Percentiles rank a stretch among this genome's conserved stretches.
These are phyloP conservation scores for Ianthella basta DNA, from an alignment of 37 sponge, comb jelly and placozoan genomes.

Conservation along the genomic window DNA sequence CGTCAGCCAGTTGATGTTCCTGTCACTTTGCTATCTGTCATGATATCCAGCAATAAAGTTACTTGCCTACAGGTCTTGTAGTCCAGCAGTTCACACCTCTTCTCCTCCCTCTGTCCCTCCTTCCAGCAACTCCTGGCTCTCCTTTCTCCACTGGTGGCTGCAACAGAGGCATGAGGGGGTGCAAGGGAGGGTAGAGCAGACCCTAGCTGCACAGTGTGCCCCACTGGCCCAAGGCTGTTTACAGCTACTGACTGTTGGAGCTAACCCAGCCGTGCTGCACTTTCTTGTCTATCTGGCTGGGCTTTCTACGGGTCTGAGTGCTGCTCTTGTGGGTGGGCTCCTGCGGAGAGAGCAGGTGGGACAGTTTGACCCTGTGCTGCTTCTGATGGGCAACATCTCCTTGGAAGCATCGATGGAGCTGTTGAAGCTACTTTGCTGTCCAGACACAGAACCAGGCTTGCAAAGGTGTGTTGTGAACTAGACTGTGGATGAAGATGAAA, in stretches of 20 bases:
- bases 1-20: too few species aligned
- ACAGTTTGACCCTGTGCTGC: neutral
- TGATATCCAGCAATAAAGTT: too few species aligned
- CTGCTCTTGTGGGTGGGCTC: neutral
- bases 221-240: slow-evolving; percentile 21
- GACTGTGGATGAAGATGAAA: too few species aligned
- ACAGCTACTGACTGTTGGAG: neutral
- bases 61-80: too few species aligned
- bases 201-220: neutral
- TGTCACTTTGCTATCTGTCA: too few species aligned
- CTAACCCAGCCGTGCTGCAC: neutral
- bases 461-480: neutral
- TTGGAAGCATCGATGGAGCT: neutral
- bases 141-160: slow-evolving; percentile 14
- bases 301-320: neutral
- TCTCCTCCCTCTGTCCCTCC: neutral
- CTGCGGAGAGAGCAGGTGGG: neutral
- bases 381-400: neutral
- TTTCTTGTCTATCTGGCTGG: neutral
- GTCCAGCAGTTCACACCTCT: too few species aligned
- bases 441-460: neutral
- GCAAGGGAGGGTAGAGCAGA: neutral
- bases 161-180: neutral
- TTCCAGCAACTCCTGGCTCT: slow-evolving; percentile 9
- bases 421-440: neutral